These are phyloP conservation scores for Mesaphorura yosii DNA, from an alignment of 1,140 invertebrate species.

Conservation along the genomic window DNA sequence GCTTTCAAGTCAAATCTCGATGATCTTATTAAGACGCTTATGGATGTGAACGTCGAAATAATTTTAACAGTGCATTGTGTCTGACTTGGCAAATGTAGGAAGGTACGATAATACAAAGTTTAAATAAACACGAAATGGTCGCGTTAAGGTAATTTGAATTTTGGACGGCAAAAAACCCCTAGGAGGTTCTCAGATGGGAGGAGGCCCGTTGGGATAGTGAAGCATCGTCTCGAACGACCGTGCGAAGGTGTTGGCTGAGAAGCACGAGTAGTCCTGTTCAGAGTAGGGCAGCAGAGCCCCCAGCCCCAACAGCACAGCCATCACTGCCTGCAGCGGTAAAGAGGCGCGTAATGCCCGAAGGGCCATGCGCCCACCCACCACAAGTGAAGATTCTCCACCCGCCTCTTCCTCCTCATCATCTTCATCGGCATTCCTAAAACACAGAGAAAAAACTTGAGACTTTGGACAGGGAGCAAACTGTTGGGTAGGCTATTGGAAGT, in stretches of 20 bases:
- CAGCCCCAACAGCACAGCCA: conserved; percentile 74
- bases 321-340: conserved; percentile 77
- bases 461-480: neutral
- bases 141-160: too few species aligned
- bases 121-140: too few species aligned
- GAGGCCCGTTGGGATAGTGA: conserved; percentile 75
- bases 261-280: conserved; percentile 73
- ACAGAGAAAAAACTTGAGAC: neutral
- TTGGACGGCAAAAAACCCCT: neutral
- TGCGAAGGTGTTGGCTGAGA: conserved; percentile 63
- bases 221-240: conserved; percentile 70
- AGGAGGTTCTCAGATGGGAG: conserved; percentile 65
- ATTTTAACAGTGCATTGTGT: too few species aligned
- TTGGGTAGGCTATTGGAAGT: too few species aligned
- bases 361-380: conserved; percentile 65
- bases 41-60: too few species aligned
- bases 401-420: neutral
- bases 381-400: conserved; percentile 36
- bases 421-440: neutral
- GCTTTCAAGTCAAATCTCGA: too few species aligned
- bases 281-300: conserved; percentile 72
- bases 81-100: too few species aligned
- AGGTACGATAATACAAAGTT: too few species aligned
- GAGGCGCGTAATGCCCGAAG: conserved; percentile 75
- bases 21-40: too few species aligned